These are phyloP conservation scores for Physella acuta DNA, from an alignment of 1,140 invertebrate species.

Conservation along the genomic window DNA sequence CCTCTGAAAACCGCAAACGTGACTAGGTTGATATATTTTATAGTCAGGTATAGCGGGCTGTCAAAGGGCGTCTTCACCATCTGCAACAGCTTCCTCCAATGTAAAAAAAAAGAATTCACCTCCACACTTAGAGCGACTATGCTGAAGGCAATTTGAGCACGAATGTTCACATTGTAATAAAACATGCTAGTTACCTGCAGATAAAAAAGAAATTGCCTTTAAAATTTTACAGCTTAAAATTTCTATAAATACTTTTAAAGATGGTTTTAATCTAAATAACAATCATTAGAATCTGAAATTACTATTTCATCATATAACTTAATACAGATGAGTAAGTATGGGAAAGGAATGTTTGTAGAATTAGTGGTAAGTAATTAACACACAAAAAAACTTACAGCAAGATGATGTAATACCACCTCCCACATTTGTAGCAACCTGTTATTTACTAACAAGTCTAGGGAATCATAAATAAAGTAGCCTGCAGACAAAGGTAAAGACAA, in stretches of 20 bases:
- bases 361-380: too few relatives aligned
- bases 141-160: conserved; percentile 50
- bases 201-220: background rate
- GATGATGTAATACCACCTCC: conserved; percentile 52
- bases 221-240: background rate
- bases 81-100: conserved; percentile 52
- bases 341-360: too few relatives aligned
- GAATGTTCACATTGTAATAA: conserved; percentile 47
- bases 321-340: too few relatives aligned
- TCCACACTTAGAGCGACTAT: conserved; percentile 49
- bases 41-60: conserved; percentile 35
- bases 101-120: conserved; percentile 55
- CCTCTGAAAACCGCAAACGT: conserved; percentile 47
- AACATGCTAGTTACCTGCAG: conserved; percentile 53
- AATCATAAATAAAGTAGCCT: conserved; percentile 57
- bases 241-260: background rate
- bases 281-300: background rate
- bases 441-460: conserved; percentile 48
- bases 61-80: conserved; percentile 41
- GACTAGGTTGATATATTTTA: conserved; percentile 42
- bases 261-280: background rate
- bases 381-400: conserved; percentile 45
- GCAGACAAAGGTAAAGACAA: too few relatives aligned
- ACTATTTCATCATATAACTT: too few relatives aligned
- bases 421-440: conserved; percentile 43